These are phyloP conservation scores for Eriosoma lanigerum DNA, from an alignment of 1,140 invertebrate species.

Conservation along the genomic window DNA sequence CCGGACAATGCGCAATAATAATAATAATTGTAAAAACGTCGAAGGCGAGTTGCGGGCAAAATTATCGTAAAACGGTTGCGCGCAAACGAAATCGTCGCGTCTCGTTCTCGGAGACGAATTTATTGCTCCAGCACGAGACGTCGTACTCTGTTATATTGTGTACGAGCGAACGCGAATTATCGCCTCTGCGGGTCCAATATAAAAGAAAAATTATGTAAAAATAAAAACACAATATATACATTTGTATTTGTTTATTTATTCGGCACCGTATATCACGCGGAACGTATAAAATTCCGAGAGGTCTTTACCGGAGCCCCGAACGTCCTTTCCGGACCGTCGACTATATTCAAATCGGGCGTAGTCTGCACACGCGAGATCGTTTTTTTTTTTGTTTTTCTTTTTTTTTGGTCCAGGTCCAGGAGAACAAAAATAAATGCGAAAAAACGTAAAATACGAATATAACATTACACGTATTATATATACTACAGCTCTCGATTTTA, in stretches of 20 bases:
- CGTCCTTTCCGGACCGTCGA: no score
- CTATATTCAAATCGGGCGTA: no score
- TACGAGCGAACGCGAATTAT: no score
- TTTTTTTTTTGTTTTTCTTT: no score
- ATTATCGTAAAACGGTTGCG: neutral
- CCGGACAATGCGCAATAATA: neutral
- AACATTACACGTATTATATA: neutral
- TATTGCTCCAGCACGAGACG: slow-evolving; percentile 21
- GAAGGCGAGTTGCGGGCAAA: neutral
- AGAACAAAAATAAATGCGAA: neutral
- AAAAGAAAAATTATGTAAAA: no score
- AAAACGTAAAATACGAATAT: neutral
- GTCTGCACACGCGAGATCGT: no score
- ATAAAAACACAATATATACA: no score
- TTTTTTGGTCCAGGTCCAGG: slow-evolving; percentile 33
- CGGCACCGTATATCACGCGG: neutral
- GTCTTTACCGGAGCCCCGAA: neutral
- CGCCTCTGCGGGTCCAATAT: no score
- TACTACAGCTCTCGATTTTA: slow-evolving; percentile 11
- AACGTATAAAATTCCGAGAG: slow-evolving; percentile 24
- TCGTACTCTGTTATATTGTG: neutral
- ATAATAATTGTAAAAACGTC: slow-evolving; percentile 22
- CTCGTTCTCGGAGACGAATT: slow-evolving; percentile 15
- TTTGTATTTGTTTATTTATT: no score
- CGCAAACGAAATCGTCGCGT: neutral